Conservation (phyloP, 2,113 vertebrate species). For the Chionis minor region DNA sequence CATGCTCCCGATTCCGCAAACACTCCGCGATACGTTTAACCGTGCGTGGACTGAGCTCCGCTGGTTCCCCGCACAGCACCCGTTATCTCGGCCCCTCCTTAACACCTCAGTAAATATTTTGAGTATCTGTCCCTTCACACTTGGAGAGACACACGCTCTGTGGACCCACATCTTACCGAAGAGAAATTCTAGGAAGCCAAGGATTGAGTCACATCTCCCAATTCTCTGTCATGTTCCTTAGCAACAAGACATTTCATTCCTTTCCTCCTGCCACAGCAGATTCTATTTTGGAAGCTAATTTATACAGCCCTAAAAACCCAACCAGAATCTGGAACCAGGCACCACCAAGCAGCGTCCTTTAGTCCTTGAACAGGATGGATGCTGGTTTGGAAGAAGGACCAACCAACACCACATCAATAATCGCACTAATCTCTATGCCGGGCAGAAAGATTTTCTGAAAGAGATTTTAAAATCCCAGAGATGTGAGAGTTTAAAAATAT, state of each 20-base stretch:
- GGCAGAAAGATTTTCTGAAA: neutral
- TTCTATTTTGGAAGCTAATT: slow-evolving; percentile 59
- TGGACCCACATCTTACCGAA: neutral
- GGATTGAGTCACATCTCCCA: slow-evolving; percentile 33
- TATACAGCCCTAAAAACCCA: slow-evolving; percentile 35
- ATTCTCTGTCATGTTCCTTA: slow-evolving; percentile 53
- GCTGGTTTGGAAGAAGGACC: neutral
- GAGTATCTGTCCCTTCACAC: neutral
- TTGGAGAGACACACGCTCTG: neutral
- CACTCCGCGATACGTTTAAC: neutral
- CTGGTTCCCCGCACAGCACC: neutral
- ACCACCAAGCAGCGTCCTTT: neutral
- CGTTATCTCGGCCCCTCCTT: neutral
- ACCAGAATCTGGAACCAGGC: slow-evolving; percentile 1
- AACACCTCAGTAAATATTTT: neutral
- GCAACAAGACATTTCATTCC: slow-evolving; percentile 45
- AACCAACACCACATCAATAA: neutral
- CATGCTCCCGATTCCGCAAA: neutral
- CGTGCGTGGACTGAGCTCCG: fast-evolving
- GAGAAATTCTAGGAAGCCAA: neutral
- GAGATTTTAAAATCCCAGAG: neutral
- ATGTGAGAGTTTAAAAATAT: neutral
- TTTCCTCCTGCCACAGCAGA: slow-evolving; percentile 36
- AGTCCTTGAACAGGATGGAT: neutral
- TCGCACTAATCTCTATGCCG: neutral